phyloP scores from a whole-genome alignment of 1,140 invertebrate genomes.

The Conus betulinus region DNA sequence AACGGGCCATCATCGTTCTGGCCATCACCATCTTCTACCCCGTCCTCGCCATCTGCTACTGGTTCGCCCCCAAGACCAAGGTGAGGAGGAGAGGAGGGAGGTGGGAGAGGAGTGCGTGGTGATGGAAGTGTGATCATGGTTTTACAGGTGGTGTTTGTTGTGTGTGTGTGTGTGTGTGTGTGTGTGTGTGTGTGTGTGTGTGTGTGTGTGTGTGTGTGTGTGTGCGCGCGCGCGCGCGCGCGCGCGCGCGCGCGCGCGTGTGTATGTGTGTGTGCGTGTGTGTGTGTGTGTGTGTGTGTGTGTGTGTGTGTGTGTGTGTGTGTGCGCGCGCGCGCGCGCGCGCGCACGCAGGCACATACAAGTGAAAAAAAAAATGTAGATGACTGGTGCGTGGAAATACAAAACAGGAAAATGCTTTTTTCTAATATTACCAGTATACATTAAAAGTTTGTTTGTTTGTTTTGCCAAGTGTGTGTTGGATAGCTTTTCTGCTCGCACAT shows the following conservation, averaged over 20 bases:
- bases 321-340: not conserved
- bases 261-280: not conserved
- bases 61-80: slow-evolving; percentile 63
- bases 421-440: no score
- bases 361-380: no score
- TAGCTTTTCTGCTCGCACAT: no score
- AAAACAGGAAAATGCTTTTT: no score
- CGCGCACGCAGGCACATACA: no score
- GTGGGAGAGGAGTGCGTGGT: not conserved
- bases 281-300: not conserved
- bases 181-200: slow-evolving; percentile 9
- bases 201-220: not conserved
- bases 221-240: not conserved
- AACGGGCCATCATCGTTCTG: slow-evolving; percentile 56
- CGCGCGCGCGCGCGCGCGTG: not conserved
- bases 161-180: not conserved
- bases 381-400: no score
- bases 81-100: slow-evolving; percentile 39
- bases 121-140: not conserved
- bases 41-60: slow-evolving; percentile 64
- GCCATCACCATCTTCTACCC: slow-evolving; percentile 66
- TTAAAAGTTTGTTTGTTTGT: no score
- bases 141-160: no score
- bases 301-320: not conserved
- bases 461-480: no score